A percentile compares a stretch with the other conserved stretches of the same genome.
These are phyloP conservation scores for Galaxea fascicularis DNA, from an alignment of 92 coral and sea anemone species.

Conservation along the genomic window DNA sequence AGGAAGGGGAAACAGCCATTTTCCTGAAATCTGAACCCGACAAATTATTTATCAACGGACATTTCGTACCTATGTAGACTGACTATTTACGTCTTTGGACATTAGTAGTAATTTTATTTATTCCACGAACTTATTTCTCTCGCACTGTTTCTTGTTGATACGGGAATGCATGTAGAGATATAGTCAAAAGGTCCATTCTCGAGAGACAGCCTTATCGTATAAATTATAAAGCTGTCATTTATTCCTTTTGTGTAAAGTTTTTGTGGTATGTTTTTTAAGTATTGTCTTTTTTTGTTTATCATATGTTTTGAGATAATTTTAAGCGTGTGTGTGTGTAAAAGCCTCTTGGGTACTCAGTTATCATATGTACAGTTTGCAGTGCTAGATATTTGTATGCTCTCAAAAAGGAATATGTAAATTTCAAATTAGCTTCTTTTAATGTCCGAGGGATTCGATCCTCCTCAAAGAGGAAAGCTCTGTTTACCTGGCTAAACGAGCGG, in stretches of 20 bases:
- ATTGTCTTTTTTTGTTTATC: constrained; percentile 15
- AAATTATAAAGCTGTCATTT: constrained; percentile 13
- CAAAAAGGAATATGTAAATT: not conserved
- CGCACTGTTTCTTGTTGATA: not conserved
- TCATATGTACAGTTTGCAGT: constrained; percentile 5
- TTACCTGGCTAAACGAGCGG: constrained; percentile 10
- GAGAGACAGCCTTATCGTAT: not conserved
- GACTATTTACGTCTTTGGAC: constrained; percentile 3
- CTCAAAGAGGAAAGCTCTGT: constrained; percentile 30
- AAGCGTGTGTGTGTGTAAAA: constrained; percentile 25
- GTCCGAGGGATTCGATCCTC: constrained; percentile 20
- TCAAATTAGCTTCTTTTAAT: constrained; percentile 20
- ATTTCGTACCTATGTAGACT: constrained; percentile 1
- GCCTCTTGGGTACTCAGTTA: constrained; percentile 1
- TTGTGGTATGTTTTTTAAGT: constrained; percentile 14
- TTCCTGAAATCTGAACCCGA: not conserved
- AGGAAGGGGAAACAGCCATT: not conserved
- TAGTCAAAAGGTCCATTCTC: not conserved
- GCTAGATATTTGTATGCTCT: constrained; percentile 3
- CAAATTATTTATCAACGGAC: not conserved
- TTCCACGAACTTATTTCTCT: not conserved
- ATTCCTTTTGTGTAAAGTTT: not conserved
- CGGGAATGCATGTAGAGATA: not conserved
- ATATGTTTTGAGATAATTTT: constrained; percentile 12
- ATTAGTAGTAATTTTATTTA: not conserved